Evolutionary conservation across 2,888 invertebrate genomes (phyloP).

Genomic region (Ichneumoninae sp.): DNA sequence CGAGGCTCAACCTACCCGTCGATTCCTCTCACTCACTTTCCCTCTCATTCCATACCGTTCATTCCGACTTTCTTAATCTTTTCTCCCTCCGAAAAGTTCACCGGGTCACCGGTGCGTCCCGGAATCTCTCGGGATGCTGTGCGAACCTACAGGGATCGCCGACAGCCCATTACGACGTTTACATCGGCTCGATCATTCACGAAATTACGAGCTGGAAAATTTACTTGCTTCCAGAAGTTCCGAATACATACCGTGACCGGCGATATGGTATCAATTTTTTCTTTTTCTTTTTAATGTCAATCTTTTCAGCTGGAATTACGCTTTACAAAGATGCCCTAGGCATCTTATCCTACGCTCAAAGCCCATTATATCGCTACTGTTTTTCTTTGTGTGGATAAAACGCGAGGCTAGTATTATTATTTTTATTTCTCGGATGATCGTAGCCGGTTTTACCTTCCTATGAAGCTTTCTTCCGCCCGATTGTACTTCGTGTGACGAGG

Average conservation of each 20-base stretch:
- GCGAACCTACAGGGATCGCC: constrained; percentile 1
- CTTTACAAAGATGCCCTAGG: constrained; percentile 50
- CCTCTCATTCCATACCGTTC: constrained; percentile 1
- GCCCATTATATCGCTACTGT: background rate
- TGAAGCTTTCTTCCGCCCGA: constrained; percentile 7
- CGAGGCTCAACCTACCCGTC: background rate
- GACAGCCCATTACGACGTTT: constrained; percentile 13
- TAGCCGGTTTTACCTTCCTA: constrained; percentile 16
- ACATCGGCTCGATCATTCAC: constrained; percentile 19
- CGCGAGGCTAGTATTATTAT: background rate
- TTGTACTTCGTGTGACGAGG: background rate
- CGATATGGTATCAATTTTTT: constrained; percentile 12
- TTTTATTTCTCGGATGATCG: constrained; percentile 15
- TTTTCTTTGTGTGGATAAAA: background rate
- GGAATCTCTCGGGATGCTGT: constrained; percentile 29
- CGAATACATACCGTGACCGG: background rate
- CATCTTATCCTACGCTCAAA: constrained; percentile 39
- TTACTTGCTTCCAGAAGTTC: background rate
- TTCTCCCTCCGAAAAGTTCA: constrained; percentile 57
- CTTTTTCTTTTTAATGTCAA: constrained; percentile 17
- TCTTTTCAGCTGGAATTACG: constrained; percentile 38
- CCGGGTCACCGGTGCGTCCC: constrained; percentile 42
- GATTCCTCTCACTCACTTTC: background rate
- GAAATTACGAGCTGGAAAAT: constrained; percentile 32
- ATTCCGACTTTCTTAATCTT: constrained; percentile 6